Conservation (phyloP, 2,113 vertebrate species). For the Ciconia boyciana region DNA sequence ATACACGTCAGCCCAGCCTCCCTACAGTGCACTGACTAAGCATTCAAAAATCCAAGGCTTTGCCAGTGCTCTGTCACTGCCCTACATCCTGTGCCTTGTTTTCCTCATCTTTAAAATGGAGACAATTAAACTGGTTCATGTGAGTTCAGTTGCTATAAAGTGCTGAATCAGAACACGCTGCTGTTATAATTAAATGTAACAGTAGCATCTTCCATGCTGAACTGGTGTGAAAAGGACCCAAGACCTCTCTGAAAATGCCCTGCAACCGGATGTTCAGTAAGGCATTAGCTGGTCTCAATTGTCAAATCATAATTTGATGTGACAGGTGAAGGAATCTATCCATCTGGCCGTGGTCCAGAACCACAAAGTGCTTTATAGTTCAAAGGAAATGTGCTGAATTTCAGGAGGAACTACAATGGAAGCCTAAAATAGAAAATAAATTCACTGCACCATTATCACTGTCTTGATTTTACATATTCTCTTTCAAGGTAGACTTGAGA, state of each 20-base stretch:
- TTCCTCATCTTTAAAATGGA: background rate
- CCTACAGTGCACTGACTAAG: background rate
- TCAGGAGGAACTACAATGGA: background rate
- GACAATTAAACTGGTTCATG: background rate
- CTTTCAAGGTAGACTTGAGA: background rate
- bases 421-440: background rate
- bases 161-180: background rate
- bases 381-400: background rate
- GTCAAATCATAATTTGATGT: background rate
- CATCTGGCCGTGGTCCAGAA: background rate
- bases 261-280: background rate
- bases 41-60: background rate
- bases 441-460: background rate
- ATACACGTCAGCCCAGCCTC: rapidly evolving
- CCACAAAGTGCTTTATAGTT: background rate
- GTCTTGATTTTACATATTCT: background rate
- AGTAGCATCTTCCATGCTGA: background rate
- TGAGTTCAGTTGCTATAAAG: background rate
- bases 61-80: background rate
- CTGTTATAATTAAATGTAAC: background rate
- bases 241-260: background rate
- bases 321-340: background rate
- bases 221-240: background rate
- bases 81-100: background rate
- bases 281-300: background rate